Percentiles rank a stretch among this genome's conserved stretches.
Conservation (phyloP, 1,140 invertebrate species). For the Monomorium pharaonis region DNA sequence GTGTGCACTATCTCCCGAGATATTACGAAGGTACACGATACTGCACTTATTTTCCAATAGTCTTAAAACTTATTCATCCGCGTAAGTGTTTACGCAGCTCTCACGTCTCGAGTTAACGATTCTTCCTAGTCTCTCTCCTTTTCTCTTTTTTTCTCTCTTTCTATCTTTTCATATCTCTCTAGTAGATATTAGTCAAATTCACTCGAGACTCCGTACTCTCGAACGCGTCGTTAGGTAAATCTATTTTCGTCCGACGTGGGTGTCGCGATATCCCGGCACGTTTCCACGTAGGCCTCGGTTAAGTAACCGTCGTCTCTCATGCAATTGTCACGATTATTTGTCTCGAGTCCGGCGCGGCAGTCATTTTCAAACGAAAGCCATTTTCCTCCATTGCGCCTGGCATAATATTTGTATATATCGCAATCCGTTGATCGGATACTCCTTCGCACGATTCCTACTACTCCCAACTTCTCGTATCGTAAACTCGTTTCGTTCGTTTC, state of each 20-base stretch:
- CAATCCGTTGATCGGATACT: constrained; percentile 21
- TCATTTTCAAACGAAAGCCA: constrained; percentile 39
- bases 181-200: constrained; percentile 28
- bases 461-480: background rate
- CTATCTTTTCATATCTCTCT: too few relatives aligned
- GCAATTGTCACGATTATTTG: constrained; percentile 55
- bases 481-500: constrained; percentile 35
- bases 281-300: constrained; percentile 50
- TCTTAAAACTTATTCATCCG: constrained; percentile 11
- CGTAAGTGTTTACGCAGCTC: constrained; percentile 12
- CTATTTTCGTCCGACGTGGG: constrained; percentile 49
- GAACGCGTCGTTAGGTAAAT: constrained; percentile 49
- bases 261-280: constrained; percentile 37
- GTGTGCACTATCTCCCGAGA: constrained; percentile 44
- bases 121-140: background rate
- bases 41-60: constrained; percentile 30
- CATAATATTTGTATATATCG: constrained; percentile 54
- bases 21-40: constrained; percentile 36
- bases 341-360: constrained; percentile 1
- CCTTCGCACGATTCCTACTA: constrained; percentile 28
- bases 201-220: constrained; percentile 29
- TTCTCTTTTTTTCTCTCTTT: too few relatives aligned
- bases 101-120: constrained; percentile 23
- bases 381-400: constrained; percentile 32
- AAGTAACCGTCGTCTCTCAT: constrained; percentile 51